Conservation (phyloP, 2,797 vertebrate genomes). For the Phataginus tricuspis region DNA sequence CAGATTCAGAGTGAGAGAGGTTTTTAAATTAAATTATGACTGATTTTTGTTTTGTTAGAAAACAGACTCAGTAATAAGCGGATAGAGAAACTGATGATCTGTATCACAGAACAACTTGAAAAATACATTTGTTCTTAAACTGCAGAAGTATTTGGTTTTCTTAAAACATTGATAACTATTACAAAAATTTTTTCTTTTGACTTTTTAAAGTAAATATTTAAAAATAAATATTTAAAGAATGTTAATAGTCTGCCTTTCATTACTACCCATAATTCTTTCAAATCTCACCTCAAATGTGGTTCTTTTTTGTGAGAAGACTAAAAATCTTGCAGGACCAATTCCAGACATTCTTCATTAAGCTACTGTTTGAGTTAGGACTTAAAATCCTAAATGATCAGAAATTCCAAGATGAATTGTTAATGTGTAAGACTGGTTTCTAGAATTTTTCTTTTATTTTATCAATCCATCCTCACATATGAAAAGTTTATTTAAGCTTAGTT, state of each 20-base stretch:
- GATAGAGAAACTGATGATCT: slow-evolving; percentile 16
- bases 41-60: slow-evolving; percentile 51
- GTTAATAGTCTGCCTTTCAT: slow-evolving; percentile 46
- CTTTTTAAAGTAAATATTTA: slow-evolving; percentile 53
- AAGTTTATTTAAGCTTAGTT: slow-evolving; percentile 49
- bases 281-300: background rate
- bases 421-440: slow-evolving; percentile 7
- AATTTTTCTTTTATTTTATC: slow-evolving; percentile 39
- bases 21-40: slow-evolving; percentile 37
- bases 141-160: slow-evolving; percentile 45
- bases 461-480: slow-evolving; percentile 31
- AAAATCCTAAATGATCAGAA: slow-evolving; percentile 52
- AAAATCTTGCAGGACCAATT: slow-evolving; percentile 45
- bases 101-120: background rate
- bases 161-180: background rate
- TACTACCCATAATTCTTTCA: slow-evolving; percentile 36
- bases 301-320: slow-evolving; percentile 37
- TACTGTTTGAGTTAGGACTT: slow-evolving; percentile 42
- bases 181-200: background rate
- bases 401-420: slow-evolving; percentile 32
- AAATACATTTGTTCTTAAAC: slow-evolving; percentile 6
- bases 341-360: slow-evolving; percentile 49
- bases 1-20: background rate
- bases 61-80: background rate
- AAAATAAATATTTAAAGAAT: slow-evolving; percentile 37